These are phyloP conservation scores for Perithous albicinctus DNA, from an alignment of 2,888 invertebrate species.

Conservation along the genomic window DNA sequence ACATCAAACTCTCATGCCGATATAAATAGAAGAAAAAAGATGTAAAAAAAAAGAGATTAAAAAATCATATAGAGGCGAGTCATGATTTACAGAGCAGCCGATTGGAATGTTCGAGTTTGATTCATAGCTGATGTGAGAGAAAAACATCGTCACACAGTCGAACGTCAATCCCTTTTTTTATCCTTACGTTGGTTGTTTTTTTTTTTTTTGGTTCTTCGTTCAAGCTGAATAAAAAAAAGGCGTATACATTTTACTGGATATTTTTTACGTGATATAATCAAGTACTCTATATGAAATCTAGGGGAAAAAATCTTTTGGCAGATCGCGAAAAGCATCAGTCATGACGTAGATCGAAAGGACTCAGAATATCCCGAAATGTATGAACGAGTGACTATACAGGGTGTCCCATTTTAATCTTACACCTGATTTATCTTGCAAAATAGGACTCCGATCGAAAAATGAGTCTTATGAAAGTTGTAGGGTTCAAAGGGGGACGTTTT, in stretches of 20 bases:
- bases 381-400: background rate
- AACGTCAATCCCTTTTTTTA: slow-evolving; percentile 32
- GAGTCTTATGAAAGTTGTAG: no score
- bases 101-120: slow-evolving; percentile 54
- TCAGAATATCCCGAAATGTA: background rate
- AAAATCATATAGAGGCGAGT: slow-evolving; percentile 12
- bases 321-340: background rate
- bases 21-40: slow-evolving; percentile 13
- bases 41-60: slow-evolving; percentile 21
- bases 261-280: background rate
- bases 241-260: no score
- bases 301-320: background rate
- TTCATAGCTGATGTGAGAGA: slow-evolving; percentile 51
- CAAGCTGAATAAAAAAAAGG: background rate
- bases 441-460: no score
- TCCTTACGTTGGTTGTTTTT: slow-evolving; percentile 7
- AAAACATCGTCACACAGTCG: slow-evolving; percentile 17
- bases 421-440: no score
- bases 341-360: background rate
- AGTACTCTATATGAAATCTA: background rate
- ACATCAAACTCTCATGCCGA: slow-evolving; percentile 1
- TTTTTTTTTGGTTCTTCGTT: background rate
- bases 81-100: slow-evolving; percentile 56
- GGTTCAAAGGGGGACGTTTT: no score
- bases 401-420: background rate